These are phyloP conservation scores for Motacilla tschutschensis DNA, from an alignment of 2,113 vertebrate genomes.

Conservation along the genomic window DNA sequence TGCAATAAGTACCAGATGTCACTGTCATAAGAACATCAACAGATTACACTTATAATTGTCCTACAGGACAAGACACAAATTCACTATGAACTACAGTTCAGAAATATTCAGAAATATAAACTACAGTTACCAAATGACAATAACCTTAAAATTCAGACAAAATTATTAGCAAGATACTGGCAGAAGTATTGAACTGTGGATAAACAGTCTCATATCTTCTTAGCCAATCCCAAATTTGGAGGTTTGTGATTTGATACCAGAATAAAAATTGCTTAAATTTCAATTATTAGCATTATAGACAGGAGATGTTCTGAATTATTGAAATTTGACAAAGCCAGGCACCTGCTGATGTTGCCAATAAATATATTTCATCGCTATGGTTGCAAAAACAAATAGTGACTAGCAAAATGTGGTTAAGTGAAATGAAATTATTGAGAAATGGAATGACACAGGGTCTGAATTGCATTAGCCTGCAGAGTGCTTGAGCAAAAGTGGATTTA, in stretches of 20 bases:
- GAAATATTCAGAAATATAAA: background rate
- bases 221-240: background rate
- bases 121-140: background rate
- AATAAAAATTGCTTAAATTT: background rate
- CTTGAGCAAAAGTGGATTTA: slow-evolving; percentile 30
- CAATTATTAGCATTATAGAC: background rate
- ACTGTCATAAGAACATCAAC: background rate
- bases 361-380: slow-evolving; percentile 36
- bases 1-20: background rate
- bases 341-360: slow-evolving; percentile 35
- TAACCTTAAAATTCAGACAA: background rate
- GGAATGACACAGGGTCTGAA: slow-evolving; percentile 27
- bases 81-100: background rate
- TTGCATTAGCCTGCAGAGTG: background rate
- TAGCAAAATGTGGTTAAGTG: slow-evolving; percentile 28
- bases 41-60: background rate
- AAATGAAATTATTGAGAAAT: slow-evolving; percentile 47
- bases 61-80: background rate
- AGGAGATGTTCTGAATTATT: background rate
- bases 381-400: slow-evolving; percentile 33
- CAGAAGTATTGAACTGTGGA: background rate
- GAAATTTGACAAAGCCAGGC: slow-evolving; percentile 15
- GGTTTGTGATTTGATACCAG: background rate
- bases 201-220: background rate
- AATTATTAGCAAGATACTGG: background rate